Base-by-base conservation (phyloP, 2,797 vertebrate genomes). In the Oreortyx pictus region DNA sequence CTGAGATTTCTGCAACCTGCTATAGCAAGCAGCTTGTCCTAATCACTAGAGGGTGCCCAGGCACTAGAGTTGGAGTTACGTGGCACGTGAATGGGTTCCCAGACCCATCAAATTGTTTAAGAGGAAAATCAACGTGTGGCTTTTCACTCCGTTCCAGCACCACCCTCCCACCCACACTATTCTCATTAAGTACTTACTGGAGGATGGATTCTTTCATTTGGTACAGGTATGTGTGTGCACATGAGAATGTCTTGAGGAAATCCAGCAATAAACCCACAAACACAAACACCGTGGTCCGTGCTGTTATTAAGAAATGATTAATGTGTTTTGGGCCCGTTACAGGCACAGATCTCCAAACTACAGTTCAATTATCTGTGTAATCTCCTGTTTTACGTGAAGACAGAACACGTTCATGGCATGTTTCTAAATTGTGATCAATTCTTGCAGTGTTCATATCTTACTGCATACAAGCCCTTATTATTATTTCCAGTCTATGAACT, bases 351-450 rank as follows among this genome's bases (percentile, higher is more conserved):
- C 35, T 76, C 52, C 39, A 66, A 84, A 73, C 9, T 19, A 37
- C 19, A 11, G 22, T 81, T 72, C 72, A 59, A 62, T 75, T 85
- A 14, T 46, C 47, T 25, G 35, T 9, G 11, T 64, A 60, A 75
- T 56, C 71, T 76, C 29, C 8, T 35, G 8, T 47, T n/a, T 5
- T 8, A 62, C 11, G 5, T 41, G 59, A 88, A 17, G 52, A 56
- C 7, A 27, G 43, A 86, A 83, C 14, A 50, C 4, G 35, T 88
- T 81, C 33, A 54, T 47, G 50, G 41, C 41, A 60, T 25, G 20
- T 65, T 92, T 89, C 82, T 73, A 41, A 67, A 50, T 27, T 78
- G 72, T 64, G 86, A 56, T 37, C 57, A 78, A 16, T 83, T 72
- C 73, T 88, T 89, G 27, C 85, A 82, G 35, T 59, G 87, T 49